Base-by-base conservation (phyloP, 2,113 vertebrate genomes). In the Dromiciops gliroides region DNA sequence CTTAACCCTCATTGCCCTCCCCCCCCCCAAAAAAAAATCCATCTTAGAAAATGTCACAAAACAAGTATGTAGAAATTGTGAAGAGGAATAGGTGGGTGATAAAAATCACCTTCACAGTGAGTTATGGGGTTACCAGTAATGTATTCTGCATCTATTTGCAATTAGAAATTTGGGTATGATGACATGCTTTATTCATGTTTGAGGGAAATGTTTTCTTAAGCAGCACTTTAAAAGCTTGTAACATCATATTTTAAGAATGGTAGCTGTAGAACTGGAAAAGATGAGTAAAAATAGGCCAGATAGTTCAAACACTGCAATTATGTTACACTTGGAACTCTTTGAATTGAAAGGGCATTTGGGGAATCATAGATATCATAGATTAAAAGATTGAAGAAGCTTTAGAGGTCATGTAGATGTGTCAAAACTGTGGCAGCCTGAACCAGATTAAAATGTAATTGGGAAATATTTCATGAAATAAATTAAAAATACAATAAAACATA, bases 171-270 rank as follows among this genome's bases (percentile, higher is more conserved):
- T 95, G 75, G 95, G 37, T 97, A 88, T 94, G 92, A 91, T 91
- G 94, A 94, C 52, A 88, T 95, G 0, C 95, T 95, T 92, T 95
- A 0, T 16, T 95, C 16, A 48, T 94, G 5, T 95, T 49, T 95
- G 92, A 97, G 90, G 28, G 22, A 28, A 56, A 90, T 52, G 0
- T 93, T 97, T 97, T 95, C 50, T 97, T 91, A 90, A 67, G 97
- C 47, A 83, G 0, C 93, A n/a, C 98, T 98, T 98, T 90, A 96
- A 94, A 96, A 97, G 91, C 2, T 93, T 97, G 0, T 51, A 90
- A 92, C 5, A 97, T 83, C 94, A 9, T 44, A 50, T 89, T 93
- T 56, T 93, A 88, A 95, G 50, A 22, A 26, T 88, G 95, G 5
- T 47, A 88, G 25, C 95, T 95, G 25, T 88, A 97, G 28, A 26